Evolutionary conservation across 2,113 vertebrate genomes (phyloP).

Genomic region (Hippocampus barbouri): DNA sequence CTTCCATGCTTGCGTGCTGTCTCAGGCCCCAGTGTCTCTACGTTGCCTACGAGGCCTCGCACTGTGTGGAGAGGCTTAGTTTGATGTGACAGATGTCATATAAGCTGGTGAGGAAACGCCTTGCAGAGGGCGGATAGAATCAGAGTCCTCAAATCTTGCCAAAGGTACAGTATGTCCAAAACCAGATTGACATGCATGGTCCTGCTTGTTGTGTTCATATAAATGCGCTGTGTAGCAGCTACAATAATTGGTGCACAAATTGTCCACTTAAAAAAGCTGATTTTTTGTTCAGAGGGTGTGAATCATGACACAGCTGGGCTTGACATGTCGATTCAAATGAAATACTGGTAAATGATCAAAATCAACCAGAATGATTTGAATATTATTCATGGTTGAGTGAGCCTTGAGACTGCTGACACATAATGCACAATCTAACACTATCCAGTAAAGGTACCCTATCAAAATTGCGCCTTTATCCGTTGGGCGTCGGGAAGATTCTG

Average conservation of each 20-base stretch:
- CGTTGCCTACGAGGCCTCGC: constrained; percentile 15
- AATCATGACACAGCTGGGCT: neutral
- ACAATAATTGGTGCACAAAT: neutral
- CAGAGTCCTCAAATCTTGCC: neutral
- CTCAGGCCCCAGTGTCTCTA: neutral
- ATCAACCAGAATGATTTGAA: neutral
- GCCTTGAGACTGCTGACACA: neutral
- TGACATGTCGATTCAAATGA: neutral
- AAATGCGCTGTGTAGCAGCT: neutral
- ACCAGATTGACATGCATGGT: neutral
- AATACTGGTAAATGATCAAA: neutral
- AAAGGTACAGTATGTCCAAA: neutral
- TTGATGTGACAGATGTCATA: constrained; percentile 34
- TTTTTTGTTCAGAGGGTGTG: neutral
- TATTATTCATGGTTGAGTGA: neutral
- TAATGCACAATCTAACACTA: too few species aligned
- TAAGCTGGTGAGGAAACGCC: constrained; percentile 5
- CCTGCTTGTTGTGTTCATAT: neutral
- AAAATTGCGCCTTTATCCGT: too few species aligned
- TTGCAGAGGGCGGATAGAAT: neutral
- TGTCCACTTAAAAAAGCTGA: neutral
- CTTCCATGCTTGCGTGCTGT: constrained; percentile 29
- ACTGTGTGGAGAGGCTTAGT: constrained; percentile 15
- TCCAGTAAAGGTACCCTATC: too few species aligned
- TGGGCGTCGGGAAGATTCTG: too few species aligned